Conservation (phyloP, 2,797 vertebrate genomes). For the Falco columbarius region DNA sequence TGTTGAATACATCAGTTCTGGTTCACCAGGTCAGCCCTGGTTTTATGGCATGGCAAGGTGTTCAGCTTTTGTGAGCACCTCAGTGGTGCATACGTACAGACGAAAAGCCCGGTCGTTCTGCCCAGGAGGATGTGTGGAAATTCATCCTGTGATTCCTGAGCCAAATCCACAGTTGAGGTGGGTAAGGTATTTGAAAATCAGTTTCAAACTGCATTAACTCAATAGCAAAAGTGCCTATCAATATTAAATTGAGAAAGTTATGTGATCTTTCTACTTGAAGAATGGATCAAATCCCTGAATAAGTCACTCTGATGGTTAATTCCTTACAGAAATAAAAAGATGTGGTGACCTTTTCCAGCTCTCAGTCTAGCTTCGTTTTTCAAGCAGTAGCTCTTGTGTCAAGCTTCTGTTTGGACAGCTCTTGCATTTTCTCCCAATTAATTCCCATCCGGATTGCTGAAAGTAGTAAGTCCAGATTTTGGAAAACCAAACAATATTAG, state of each 20-base stretch:
- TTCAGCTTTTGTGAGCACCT: neutral
- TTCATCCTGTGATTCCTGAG: neutral
- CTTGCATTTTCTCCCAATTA: neutral
- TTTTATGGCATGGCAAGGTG: neutral
- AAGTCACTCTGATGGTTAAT: neutral
- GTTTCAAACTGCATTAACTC: neutral
- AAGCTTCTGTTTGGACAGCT: slow-evolving; percentile 20
- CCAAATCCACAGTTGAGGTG: neutral
- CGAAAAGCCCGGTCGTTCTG: neutral
- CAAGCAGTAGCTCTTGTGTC: neutral
- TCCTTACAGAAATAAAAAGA: neutral
- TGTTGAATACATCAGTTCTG: neutral
- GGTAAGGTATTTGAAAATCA: neutral
- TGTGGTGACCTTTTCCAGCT: slow-evolving; percentile 17
- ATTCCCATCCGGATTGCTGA: neutral
- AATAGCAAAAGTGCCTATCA: neutral
- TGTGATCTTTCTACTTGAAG: neutral
- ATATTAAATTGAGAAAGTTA: neutral
- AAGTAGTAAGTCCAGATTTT: slow-evolving; percentile 17
- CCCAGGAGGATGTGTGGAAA: neutral
- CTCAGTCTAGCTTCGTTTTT: neutral
- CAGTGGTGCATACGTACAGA: accelerated
- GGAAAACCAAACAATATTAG: neutral
- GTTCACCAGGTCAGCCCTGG: neutral
- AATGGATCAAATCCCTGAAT: neutral